Evolutionary conservation across 2,888 invertebrate species (phyloP).

Genomic region (Elegia similella): DNA sequence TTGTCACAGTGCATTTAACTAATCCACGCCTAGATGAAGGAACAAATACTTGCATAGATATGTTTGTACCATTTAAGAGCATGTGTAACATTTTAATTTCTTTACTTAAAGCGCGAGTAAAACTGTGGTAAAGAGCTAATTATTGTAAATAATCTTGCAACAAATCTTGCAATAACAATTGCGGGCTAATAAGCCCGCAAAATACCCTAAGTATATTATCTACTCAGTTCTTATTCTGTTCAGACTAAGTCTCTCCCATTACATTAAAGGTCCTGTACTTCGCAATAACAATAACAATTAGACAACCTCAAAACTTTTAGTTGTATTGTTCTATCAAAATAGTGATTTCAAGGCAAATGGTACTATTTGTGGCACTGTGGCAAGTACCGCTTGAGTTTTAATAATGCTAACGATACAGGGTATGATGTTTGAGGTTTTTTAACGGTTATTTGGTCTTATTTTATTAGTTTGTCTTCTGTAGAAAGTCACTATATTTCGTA

Average conservation of each 20-base stretch:
- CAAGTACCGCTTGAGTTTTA: not conserved
- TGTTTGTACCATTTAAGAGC: no score
- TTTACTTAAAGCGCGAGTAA: no score
- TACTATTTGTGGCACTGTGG: slow-evolving; percentile 1
- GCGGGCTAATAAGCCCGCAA: not conserved
- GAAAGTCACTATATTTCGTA: no score
- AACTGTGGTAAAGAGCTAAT: no score
- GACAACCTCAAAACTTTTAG: slow-evolving; percentile 15
- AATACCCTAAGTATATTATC: not conserved
- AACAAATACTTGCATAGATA: no score
- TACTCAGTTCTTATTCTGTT: not conserved
- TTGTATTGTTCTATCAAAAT: slow-evolving; percentile 14
- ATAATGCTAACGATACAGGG: not conserved
- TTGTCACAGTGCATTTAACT: no score
- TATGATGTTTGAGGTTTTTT: not conserved
- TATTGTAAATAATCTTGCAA: no score
- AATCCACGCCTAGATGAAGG: no score
- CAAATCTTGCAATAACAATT: no score
- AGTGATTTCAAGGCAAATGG: slow-evolving; percentile 4
- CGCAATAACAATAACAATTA: slow-evolving; percentile 17
- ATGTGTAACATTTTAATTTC: no score
- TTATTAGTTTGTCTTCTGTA: no score
- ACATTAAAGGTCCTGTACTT: slow-evolving; percentile 10
- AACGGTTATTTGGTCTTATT: not conserved
- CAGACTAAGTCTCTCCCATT: slow-evolving; percentile 13